Base-by-base conservation (phyloP, 1,140 invertebrate genomes). In the Ceratitis capitata region DNA sequence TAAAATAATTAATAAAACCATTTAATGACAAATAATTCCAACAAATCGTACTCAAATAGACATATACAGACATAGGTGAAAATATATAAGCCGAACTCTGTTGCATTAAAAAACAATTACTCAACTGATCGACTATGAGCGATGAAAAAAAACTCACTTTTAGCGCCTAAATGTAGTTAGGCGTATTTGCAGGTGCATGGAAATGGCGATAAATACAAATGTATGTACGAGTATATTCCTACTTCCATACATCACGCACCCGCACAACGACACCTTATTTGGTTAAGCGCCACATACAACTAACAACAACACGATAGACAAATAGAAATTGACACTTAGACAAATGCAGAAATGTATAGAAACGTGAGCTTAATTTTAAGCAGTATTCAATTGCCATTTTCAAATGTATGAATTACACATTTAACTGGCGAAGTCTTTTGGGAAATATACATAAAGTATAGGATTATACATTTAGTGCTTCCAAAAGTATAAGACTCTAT, bases 11-110 rank as follows among this genome's bases (percentile, higher is more conserved):
- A 78, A 12, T 45, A 35, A 3, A n/a, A 23, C 69, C 35, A 47
- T 78, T 78, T 78, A 78, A 78, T 78, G 69, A 78, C 69, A 78
- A 45, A 78, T 78, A 78, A 78, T 45, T 78, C 45, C 23, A 78
- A 45, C 35, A 78, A 47, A 16, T 78, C 7, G n/a, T 26, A 78
- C 69, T 16, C 69, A 14, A 45, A 19, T 69, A 39, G 69, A 39
- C 69, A 78, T 39, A 32, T 12, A n/a, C n/a, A n/a, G n/a, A n/a
- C n/a, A n/a, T n/a, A n/a, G n/a, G n/a, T n/a, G n/a, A n/a, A n/a
- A n/a, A n/a, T n/a, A n/a, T n/a, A n/a, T n/a, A n/a, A 74, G 39
- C 35, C 64, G 29, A 74, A 6, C 39, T 26, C 69, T 45, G n/a
- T 26, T 78, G 69, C 39, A 78, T 78, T 78, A 45, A 45, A 78